phyloP scores from a whole-genome alignment of 2,113 vertebrate genomes.

The Sapayoa aenigma region DNA sequence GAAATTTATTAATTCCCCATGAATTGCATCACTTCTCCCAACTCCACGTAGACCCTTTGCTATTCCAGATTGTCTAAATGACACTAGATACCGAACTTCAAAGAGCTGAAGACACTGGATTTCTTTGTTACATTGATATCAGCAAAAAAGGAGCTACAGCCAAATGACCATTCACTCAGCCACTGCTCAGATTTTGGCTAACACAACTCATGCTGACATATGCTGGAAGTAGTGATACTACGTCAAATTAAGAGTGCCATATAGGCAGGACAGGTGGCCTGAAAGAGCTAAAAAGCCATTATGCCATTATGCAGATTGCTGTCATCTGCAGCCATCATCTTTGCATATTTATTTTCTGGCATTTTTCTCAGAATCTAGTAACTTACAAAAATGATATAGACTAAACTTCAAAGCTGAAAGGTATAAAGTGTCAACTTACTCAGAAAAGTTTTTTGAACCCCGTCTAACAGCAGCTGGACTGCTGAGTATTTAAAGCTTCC shows the following conservation, averaged over 20 bases:
- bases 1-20: neutral
- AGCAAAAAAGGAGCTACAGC: neutral
- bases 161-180: neutral
- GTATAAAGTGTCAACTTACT: neutral
- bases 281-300: neutral
- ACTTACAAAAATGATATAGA: neutral
- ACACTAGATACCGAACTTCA: neutral
- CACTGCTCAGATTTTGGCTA: neutral
- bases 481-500: neutral
- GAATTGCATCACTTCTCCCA: neutral
- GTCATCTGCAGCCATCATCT: neutral
- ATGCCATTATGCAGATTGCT: neutral
- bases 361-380: neutral
- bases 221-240: neutral
- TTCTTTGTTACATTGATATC: neutral
- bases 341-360: neutral
- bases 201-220: neutral
- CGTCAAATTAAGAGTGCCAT: neutral
- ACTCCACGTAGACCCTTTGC: neutral
- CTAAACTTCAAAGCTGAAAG: neutral
- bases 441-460: neutral
- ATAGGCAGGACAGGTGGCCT: neutral
- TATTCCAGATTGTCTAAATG: neutral
- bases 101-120: fast-evolving
- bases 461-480: neutral